Evolutionary conservation across 2,797 vertebrate genomes (phyloP).

Genomic region (Acanthurus leucopareius): DNA sequence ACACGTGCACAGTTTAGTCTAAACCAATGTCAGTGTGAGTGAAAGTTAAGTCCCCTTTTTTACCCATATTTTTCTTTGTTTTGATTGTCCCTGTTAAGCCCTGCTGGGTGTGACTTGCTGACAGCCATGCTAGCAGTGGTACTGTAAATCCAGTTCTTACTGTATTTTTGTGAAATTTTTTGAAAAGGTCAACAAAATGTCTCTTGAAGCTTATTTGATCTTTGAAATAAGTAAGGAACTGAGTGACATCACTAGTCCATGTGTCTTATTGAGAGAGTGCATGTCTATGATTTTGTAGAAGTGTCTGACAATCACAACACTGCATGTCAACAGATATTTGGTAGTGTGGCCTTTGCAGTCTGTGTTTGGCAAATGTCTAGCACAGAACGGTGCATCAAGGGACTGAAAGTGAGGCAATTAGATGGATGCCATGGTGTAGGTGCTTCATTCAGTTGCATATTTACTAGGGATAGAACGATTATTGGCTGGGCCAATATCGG

Average conservation of each 20-base stretch:
- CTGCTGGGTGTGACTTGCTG: neutral
- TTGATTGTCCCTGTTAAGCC: neutral
- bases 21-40: no score
- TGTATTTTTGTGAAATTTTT: neutral
- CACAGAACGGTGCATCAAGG: neutral
- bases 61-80: neutral
- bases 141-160: neutral
- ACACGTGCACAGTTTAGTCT: no score
- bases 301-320: neutral
- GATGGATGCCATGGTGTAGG: neutral
- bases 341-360: neutral
- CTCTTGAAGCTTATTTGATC: neutral
- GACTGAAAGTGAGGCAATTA: neutral
- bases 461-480: constrained; percentile 2
- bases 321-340: neutral
- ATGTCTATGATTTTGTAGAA: neutral
- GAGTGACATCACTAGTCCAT: neutral
- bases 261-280: neutral
- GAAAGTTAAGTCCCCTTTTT: no score
- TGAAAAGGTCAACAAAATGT: neutral
- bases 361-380: constrained; percentile 16
- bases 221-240: neutral
- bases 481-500: no score
- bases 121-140: neutral
- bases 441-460: neutral